Evolutionary conservation across 2,797 vertebrate genomes (phyloP), one percentile per base, ranked within the genome.

Genomic region (Danio kyathit): DNA sequence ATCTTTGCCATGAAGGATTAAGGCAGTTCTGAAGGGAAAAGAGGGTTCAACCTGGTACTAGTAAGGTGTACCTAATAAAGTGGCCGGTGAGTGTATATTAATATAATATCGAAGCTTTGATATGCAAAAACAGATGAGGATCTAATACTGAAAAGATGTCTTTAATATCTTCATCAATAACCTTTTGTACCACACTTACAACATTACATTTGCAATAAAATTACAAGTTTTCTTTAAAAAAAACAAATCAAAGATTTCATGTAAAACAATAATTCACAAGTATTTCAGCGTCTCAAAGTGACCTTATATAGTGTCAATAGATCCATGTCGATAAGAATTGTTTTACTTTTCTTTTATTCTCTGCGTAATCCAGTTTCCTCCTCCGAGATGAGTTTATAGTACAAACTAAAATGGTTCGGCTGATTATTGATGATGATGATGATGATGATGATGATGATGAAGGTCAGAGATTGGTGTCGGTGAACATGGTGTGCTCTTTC

Each of bases 401-500:
- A 29, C 29, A 29, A 29, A 29, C 29, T 29, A 29, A 29, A 29
- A 29, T 29, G 29, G 1, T 29, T 29, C 29, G 29, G 29, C 7
- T 10, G 71, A 46, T 6, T 16, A 29, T 17, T 56, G 13, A 44
- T 41, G 21, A 78, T n/a, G 6, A 5, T 66, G 76, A n/a, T 9
- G 17, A 46, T 59, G 6, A 40, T 17, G 6, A 21, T 76, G 82
- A 66, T 75, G 75, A 1, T 16, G 0, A 17, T 1, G 46, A 0
- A 0, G 84, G 86, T 94, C 87, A 98, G 86, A 97, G 92, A 80
- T 98, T 97, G 76, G 98, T 99, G 87, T 99, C 97, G 0, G 96
- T 97, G 88, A 99, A 99, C 67, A 97, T 96, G 65, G 97, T 99
- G 88, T 97, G 97, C 79, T 99, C 97, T 89, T 99, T 99, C 74